phyloP scores from a whole-genome alignment of 2,797 vertebrate genomes.

The Gymnodraco acuticeps region DNA sequence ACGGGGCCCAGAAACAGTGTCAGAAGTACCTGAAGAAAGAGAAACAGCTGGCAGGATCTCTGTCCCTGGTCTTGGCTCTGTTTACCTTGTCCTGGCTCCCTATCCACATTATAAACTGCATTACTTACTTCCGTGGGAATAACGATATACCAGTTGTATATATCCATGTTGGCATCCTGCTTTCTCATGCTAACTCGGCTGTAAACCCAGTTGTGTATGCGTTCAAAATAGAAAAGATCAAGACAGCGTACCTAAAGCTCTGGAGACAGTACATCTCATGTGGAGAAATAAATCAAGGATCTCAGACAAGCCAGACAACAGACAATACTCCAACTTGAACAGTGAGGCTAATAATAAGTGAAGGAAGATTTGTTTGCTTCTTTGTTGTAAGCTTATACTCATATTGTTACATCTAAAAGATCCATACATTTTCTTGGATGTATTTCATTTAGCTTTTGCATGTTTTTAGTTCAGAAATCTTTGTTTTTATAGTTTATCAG shows the following conservation, averaged over 20 bases:
- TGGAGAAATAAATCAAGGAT: slow-evolving; percentile 46
- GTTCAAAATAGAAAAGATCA: slow-evolving; percentile 90
- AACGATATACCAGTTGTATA: fast-evolving
- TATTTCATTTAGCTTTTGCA: too few relatives aligned
- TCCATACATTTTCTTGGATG: too few relatives aligned
- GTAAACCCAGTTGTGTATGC: slow-evolving; percentile 92
- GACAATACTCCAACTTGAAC: slow-evolving; percentile 59
- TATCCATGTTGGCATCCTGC: slow-evolving; percentile 82
- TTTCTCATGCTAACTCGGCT: slow-evolving; percentile 91
- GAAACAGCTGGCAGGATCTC: slow-evolving; percentile 85
- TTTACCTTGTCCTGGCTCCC: slow-evolving; percentile 92
- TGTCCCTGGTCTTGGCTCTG: slow-evolving; percentile 88
- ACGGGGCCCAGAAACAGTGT: slow-evolving; percentile 28
- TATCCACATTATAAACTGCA: slow-evolving; percentile 85
- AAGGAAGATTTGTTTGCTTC: neutral
- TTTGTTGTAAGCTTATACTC: neutral
- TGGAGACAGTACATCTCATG: slow-evolving; percentile 52
- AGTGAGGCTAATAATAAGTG: slow-evolving; percentile 13
- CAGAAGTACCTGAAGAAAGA: slow-evolving; percentile 86
- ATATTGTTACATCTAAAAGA: too few relatives aligned
- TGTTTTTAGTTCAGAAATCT: too few relatives aligned
- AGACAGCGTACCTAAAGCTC: slow-evolving; percentile 80
- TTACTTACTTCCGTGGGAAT: slow-evolving; percentile 62
- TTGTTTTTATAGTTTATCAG: too few relatives aligned
- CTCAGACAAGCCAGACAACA: slow-evolving; percentile 50